Base-by-base conservation (phyloP, 2,888 invertebrate genomes). In the Spatulosminthurus flaviceps region DNA sequence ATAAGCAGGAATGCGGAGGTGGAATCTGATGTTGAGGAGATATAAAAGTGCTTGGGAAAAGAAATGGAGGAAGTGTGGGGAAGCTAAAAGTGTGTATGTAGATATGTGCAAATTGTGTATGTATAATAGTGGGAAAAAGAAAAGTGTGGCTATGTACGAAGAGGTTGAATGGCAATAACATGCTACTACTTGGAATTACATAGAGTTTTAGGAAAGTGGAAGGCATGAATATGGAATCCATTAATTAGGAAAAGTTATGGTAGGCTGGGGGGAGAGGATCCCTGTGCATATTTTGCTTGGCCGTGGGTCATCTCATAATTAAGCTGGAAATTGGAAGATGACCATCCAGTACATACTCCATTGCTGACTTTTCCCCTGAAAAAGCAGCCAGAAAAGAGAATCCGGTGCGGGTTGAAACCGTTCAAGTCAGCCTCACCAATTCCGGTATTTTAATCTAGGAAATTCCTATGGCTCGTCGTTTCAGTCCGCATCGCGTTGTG, bases 251-350 rank as follows among this genome's bases (percentile, higher is more conserved):
- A 80, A 78, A 83, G 80, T 81, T 81, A 79, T 82, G 77, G 81
- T 79, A 64, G 80, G 43, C 79, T 70, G 28, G 78, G 64, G n/a
- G 51, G 51, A 51, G 61, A 24, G 29, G 26, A 61, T 26, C 34
- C 28, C 76, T 60, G 61, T 67, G 73, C 79, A 76, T 81, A 77
- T 81, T 79, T 82, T 82, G 80, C 76, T 79, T 83, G 79, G 84
- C 85, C 85, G 77, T 82, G 82, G 85, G 85, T 84, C 83, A 85
- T 84, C 83, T 83, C 81, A 83, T 85, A 85, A 85, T 85, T 83
- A 85, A 84, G 84, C 82, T 75, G 71, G 83, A 82, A 85, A 84
- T 84, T 85, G 85, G 83, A 81, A 81, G 83, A 78, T 85, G 85
- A 83, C 84, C 85, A 84, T 42, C 21, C 43, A 28, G 41, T 42